These are phyloP conservation scores for Chascanopsetta lugubris DNA, from an alignment of 2,113 vertebrate species.

Conservation along the genomic window DNA sequence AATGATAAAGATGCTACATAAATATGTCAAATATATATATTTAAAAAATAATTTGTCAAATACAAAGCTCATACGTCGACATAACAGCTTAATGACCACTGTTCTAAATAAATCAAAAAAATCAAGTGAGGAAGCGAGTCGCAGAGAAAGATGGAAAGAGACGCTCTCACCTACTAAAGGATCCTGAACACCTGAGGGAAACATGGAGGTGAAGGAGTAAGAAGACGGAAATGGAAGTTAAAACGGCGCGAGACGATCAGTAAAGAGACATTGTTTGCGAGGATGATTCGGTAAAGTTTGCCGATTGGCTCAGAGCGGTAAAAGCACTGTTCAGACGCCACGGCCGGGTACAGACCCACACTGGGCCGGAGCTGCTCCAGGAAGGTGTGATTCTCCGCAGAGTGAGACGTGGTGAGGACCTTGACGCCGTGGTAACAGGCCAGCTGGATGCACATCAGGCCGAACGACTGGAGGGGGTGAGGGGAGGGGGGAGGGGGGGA, in stretches of 20 bases:
- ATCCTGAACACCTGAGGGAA: conserved; percentile 74
- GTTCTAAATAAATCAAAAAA: not conserved
- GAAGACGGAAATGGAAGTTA: not conserved
- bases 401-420: conserved; percentile 88
- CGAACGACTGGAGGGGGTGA: conserved; percentile 80
- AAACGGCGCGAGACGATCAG: not conserved
- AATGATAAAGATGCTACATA: not conserved
- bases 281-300: not conserved
- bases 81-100: not conserved
- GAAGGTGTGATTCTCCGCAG: conserved; percentile 85
- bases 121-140: not conserved
- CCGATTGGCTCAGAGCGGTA: not conserved
- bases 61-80: too few species aligned
- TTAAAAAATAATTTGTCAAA: not conserved
- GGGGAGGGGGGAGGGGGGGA: not conserved
- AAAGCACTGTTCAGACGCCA: not conserved
- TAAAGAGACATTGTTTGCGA: not conserved
- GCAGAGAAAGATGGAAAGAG: conserved; percentile 21
- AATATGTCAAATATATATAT: not conserved
- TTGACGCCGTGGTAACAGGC: conserved; percentile 91
- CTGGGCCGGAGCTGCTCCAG: conserved; percentile 87
- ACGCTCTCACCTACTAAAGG: conserved; percentile 77
- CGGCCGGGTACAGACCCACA: conserved; percentile 75
- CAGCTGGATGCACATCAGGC: conserved; percentile 91
- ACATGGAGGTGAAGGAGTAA: not conserved